Conservation (phyloP, 2,113 vertebrate genomes). For the Lutjanus erythropterus region DNA sequence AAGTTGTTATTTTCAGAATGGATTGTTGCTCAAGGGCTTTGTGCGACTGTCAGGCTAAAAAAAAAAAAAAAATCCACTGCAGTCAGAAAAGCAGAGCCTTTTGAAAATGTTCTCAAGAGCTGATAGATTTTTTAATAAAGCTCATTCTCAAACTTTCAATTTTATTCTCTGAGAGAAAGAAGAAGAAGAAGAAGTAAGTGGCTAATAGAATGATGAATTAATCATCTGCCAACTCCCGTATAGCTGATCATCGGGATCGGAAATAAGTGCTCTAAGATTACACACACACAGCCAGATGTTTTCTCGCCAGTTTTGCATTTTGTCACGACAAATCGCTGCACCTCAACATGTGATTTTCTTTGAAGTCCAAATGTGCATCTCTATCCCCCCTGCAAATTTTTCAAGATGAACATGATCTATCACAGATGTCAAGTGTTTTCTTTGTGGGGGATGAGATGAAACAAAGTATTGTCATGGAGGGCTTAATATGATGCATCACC, state of each 20-base stretch:
- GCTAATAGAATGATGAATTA: slow-evolving; percentile 35
- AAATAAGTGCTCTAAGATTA: slow-evolving; percentile 28
- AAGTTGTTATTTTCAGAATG: slow-evolving; percentile 36
- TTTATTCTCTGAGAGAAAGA: slow-evolving; percentile 18
- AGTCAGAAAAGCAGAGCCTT: slow-evolving; percentile 13
- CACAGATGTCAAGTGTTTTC: slow-evolving; percentile 52
- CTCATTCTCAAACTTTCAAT: slow-evolving; percentile 26
- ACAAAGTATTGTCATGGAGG: slow-evolving; percentile 54
- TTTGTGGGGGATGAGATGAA: slow-evolving; percentile 55
- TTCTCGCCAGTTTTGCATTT: slow-evolving; percentile 43
- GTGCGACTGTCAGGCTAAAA: slow-evolving; percentile 4
- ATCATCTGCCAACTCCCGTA: slow-evolving; percentile 44
- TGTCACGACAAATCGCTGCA: slow-evolving; percentile 35
- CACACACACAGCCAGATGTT: slow-evolving; percentile 34
- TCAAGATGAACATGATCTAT: slow-evolving; percentile 39
- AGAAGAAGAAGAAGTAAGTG: slow-evolving; percentile 11
- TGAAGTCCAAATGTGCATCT: slow-evolving; percentile 36
- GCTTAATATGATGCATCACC: slow-evolving; percentile 56
- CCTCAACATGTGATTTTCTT: slow-evolving; percentile 34
- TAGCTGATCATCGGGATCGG: slow-evolving; percentile 25
- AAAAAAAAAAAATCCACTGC: not conserved
- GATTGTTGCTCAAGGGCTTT: slow-evolving; percentile 41
- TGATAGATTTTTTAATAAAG: not conserved
- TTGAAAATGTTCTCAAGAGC: slow-evolving; percentile 22
- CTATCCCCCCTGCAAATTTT: slow-evolving; percentile 6